These are phyloP conservation scores for Schizothorax lantsangensis DNA, from an alignment of 2,797 vertebrate genomes.

Conservation along the genomic window DNA sequence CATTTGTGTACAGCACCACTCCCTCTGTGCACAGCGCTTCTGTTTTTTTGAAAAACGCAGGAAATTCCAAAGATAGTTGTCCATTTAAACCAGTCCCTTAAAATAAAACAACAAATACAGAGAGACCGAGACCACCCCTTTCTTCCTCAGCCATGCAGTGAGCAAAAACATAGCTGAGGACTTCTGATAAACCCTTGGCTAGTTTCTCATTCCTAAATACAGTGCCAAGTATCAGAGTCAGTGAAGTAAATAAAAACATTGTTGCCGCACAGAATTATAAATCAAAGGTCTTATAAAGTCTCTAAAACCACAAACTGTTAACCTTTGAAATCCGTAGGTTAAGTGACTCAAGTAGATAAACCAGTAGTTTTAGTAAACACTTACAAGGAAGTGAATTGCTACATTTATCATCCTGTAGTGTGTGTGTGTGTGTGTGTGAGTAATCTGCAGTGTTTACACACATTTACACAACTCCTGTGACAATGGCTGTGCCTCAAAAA, in stretches of 20 bases:
- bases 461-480: not conserved
- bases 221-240: not conserved
- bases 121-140: not conserved
- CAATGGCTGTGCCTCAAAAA: not conserved
- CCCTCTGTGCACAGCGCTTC: not conserved
- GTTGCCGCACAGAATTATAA: not conserved
- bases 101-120: conserved; percentile 45
- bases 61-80: conserved; percentile 59
- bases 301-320: not conserved
- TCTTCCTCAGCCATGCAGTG: not conserved
- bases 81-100: conserved; percentile 41
- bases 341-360: conserved; percentile 23
- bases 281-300: not conserved
- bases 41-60: conserved; percentile 45
- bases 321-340: not conserved
- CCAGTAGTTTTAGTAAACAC: conserved; percentile 11
- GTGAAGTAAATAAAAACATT: not conserved
- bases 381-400: conserved; percentile 25
- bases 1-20: not conserved
- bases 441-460: conserved; percentile 15
- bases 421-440: not conserved
- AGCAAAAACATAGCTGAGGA: not conserved
- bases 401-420: not conserved
- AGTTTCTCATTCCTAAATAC: not conserved
- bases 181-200: not conserved